phyloP scores from a whole-genome alignment of 2,888 invertebrate species.

The Dicranocentrus wangi region DNA sequence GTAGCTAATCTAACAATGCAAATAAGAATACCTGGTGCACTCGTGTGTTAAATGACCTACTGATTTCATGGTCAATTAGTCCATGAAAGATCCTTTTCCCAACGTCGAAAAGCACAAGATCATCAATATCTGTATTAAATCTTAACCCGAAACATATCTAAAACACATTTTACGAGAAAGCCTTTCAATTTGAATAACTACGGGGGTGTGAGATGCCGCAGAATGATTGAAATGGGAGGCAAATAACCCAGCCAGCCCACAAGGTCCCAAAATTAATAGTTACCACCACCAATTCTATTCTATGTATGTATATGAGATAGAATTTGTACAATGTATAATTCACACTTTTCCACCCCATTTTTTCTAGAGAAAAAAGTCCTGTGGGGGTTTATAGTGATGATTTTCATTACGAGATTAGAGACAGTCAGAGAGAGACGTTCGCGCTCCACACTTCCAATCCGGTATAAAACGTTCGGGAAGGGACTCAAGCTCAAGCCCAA shows the following conservation, averaged over 20 bases:
- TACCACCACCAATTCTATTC: no score
- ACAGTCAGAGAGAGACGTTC: no score
- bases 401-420: constrained; percentile 31
- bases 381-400: constrained; percentile 30
- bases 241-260: no score
- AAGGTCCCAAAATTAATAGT: neutral
- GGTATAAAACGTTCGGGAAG: neutral
- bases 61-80: constrained; percentile 70
- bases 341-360: constrained; percentile 26
- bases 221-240: no score
- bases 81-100: constrained; percentile 12
- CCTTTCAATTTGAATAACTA: no score
- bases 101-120: neutral
- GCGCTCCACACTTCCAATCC: no score
- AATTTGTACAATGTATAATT: no score
- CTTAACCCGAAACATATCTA: no score
- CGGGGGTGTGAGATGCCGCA: no score
- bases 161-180: no score
- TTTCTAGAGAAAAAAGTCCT: constrained; percentile 20
- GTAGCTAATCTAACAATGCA: neutral
- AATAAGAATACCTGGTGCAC: neutral
- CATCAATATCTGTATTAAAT: no score
- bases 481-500: neutral
- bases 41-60: neutral
- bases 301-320: no score